Percentiles rank a stretch among this genome's conserved stretches.
Evolutionary conservation across 2,888 invertebrate species (phyloP).

Genomic region (Rotaria macrura): DNA sequence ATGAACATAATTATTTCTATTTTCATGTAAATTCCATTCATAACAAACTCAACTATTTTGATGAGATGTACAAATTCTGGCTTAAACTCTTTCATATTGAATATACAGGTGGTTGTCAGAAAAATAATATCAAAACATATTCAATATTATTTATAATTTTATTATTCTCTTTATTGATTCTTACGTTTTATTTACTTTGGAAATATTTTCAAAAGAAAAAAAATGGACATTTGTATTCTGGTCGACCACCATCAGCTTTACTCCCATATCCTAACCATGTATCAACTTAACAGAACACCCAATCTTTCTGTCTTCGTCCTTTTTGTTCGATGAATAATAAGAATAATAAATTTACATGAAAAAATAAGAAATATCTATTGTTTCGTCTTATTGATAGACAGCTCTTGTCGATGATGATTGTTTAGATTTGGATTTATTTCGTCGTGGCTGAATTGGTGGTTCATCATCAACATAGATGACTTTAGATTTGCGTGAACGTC

Average conservation of each 20-base stretch:
- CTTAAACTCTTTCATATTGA: not conserved
- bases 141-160: not conserved
- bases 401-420: not conserved
- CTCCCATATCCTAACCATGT: not conserved
- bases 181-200: not conserved
- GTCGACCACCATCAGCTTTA: not conserved
- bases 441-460: not conserved
- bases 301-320: not conserved
- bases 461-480: not conserved
- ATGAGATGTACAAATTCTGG: conserved; percentile 9
- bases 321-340: not conserved
- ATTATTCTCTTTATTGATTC: not conserved
- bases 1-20: not conserved
- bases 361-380: not conserved
- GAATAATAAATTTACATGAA: not conserved
- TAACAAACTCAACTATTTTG: not conserved
- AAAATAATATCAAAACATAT: not conserved
- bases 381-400: not conserved
- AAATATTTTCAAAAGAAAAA: not conserved
- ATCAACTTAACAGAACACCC: not conserved
- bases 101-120: not conserved
- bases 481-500: not conserved
- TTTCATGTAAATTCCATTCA: not conserved
- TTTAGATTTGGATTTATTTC: not conserved
- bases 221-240: not conserved